Evolutionary conservation across 2,888 invertebrate species (phyloP), one percentile per base, ranked within the genome.

Genomic region (Hydroisotoma schaefferi): DNA sequence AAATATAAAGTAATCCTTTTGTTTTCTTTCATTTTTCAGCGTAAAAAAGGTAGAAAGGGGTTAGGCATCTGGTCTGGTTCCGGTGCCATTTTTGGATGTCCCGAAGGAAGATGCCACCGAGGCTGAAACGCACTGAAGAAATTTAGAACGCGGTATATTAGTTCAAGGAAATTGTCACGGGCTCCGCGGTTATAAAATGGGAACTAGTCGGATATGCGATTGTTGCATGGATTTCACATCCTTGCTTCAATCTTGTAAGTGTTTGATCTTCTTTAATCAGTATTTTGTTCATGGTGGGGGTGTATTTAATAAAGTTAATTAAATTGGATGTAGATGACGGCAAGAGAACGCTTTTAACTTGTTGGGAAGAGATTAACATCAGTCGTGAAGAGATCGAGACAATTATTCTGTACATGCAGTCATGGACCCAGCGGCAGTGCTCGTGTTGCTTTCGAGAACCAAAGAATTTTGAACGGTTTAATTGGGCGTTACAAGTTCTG

Each of bases 381-480:
- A 69, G 62, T 25, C 59, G 69, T 78, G 84, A 85, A 76, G 92
- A 93, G 80, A 84, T 92, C 70, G 88, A 90, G 78, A 85, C 84
- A 72, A 85, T 91, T 67, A 83, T 89, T 75, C 84, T 87, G 74
- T 93, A 90, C 79, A 87, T 90, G 74, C 87, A 90, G 76, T 85
- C 90, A 73, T 93, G 92, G 92, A 88, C 89, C 68, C 88, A 91
- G 79, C 87, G 92, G 76, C 94, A 94, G 81, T 94, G 94, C 76
- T 91, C 93, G 87, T 94, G 94, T 79, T 89, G 92, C 78, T 94
- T 90, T 78, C 84, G 93, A 73, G 94, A 94, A 80, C 84, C 86
- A 59, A 92, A 92, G 78, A 94, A 94, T 78, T 88, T 91, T 79
- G 94, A 94, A 76, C 84, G 91, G 72, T 90, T 94, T 77, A 91